These are phyloP conservation scores for Mycteria americana DNA, from an alignment of 2,797 vertebrate species.

Conservation along the genomic window DNA sequence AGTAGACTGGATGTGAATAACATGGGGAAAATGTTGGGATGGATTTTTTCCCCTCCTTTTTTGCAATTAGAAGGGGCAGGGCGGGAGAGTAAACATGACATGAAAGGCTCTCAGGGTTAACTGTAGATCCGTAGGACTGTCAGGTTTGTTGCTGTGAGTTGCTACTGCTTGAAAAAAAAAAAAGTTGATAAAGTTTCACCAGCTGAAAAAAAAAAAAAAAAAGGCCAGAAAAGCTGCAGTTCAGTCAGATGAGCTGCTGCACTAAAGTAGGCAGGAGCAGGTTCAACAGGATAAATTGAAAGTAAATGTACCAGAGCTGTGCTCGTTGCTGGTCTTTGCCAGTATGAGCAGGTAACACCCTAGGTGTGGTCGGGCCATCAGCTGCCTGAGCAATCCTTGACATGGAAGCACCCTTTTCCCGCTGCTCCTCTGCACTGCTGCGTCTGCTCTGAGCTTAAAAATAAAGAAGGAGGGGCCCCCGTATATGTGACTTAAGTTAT, in stretches of 20 bases:
- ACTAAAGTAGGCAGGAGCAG: background rate
- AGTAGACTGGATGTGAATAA: background rate
- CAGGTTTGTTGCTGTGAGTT: background rate
- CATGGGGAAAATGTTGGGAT: background rate
- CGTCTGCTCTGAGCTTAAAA: fast-evolving
- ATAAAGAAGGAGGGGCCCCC: background rate
- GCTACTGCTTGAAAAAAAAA: background rate
- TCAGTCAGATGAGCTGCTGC: background rate
- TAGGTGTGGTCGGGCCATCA: background rate
- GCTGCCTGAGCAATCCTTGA: background rate
- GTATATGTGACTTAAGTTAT: background rate
- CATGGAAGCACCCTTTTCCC: background rate
- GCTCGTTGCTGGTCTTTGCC: background rate
- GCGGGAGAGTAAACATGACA: background rate
- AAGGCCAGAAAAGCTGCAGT: background rate
- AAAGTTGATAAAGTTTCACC: background rate
- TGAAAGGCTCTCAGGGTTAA: background rate
- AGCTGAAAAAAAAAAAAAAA: background rate
- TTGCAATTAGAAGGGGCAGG: background rate
- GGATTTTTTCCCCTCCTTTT: background rate
- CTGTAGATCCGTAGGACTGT: background rate
- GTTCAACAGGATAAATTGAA: slow-evolving; percentile 7
- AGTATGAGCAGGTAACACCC: background rate
- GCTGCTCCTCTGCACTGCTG: background rate
- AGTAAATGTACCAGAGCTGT: background rate